Evolutionary conservation across 2,888 invertebrate species (phyloP).

Genomic region (Harpagoxenus sublaevis): DNA sequence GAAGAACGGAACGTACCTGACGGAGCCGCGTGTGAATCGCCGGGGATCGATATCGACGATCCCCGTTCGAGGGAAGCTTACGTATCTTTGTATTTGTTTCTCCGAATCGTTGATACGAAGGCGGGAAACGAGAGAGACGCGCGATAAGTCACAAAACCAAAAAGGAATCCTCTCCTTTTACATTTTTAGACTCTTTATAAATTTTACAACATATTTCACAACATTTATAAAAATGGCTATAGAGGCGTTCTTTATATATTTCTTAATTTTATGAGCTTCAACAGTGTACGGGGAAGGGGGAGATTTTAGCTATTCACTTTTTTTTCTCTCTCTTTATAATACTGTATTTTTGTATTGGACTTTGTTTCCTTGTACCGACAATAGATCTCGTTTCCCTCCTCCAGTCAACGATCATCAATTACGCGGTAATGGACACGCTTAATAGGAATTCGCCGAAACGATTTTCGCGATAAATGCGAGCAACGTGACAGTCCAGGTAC

Average conservation of each 20-base stretch:
- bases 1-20: conserved; percentile 33
- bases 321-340: conserved; percentile 20
- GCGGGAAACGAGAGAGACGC: conserved; percentile 34
- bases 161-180: conserved; percentile 35
- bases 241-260: conserved; percentile 44
- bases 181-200: conserved; percentile 46
- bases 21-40: conserved; percentile 2
- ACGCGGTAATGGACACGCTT: conserved; percentile 9
- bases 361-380: conserved; percentile 47
- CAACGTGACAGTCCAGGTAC: conserved; percentile 36
- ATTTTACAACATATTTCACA: conserved; percentile 49
- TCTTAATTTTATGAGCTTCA: conserved; percentile 55
- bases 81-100: conserved; percentile 10
- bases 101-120: neutral
- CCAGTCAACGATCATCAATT: conserved; percentile 21
- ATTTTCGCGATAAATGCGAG: conserved; percentile 28
- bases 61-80: neutral
- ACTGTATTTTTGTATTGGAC: conserved; percentile 44
- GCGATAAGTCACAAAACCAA: conserved; percentile 20
- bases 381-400: conserved; percentile 19
- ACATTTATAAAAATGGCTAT: conserved; percentile 42
- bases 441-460: conserved; percentile 16
- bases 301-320: conserved; percentile 5
- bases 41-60: neutral
- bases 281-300: conserved; percentile 42